Percentiles rank a stretch among this genome's conserved stretches.
Conservation (phyloP, 2,113 vertebrate species). For the Xenopus laevis region DNA sequence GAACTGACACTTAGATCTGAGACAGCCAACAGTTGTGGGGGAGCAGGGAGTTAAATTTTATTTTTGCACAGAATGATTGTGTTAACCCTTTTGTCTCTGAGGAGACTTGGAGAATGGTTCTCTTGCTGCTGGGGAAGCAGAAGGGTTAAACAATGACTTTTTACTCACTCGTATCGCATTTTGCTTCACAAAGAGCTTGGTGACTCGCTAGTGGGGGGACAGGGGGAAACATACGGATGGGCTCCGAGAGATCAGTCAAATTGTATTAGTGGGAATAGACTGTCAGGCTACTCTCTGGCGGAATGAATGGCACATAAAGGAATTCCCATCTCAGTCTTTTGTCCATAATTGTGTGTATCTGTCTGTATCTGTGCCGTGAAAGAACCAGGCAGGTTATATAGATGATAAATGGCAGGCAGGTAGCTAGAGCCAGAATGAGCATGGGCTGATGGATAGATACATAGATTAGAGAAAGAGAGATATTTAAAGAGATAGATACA, state of each 20-base stretch:
- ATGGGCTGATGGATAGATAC: neutral
- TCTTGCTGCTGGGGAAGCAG: neutral
- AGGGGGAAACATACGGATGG: conserved; percentile 22
- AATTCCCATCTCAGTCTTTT: neutral
- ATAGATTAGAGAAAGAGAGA: neutral
- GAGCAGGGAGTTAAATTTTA: neutral
- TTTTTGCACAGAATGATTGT: neutral
- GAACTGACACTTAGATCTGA: neutral
- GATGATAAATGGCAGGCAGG: neutral
- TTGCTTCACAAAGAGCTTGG: conserved; percentile 22
- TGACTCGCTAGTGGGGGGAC: conserved; percentile 20
- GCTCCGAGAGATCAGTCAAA: conserved; percentile 12
- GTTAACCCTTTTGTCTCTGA: neutral
- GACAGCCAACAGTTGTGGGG: neutral
- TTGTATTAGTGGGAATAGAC: conserved; percentile 2
- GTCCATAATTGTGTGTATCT: conserved; percentile 2
- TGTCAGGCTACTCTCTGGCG: neutral
- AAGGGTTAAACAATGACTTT: conserved; percentile 12
- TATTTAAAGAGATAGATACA: neutral
- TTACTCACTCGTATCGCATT: neutral
- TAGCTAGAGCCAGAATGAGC: neutral
- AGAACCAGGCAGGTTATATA: no score
- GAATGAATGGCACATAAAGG: neutral
- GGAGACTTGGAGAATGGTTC: neutral
- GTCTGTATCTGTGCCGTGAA: neutral